Conservation (phyloP, 2,888 invertebrate genomes). For the Erebia ligea region DNA sequence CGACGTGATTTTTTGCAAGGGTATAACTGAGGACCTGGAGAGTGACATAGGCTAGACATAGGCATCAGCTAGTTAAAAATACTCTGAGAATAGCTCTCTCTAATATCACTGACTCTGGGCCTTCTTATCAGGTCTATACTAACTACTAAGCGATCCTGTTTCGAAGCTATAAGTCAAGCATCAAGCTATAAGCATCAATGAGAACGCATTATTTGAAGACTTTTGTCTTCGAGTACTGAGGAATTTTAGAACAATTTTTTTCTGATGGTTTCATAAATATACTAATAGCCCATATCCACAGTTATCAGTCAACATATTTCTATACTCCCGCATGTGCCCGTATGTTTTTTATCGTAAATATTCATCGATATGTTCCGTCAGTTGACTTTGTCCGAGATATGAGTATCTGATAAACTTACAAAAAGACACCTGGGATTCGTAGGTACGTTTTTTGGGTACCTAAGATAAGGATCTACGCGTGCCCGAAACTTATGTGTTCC, state of each 20-base stretch:
- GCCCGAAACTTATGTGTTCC: conserved; percentile 20
- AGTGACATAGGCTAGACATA: no score
- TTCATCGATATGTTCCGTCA: conserved; percentile 39
- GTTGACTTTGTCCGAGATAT: conserved; percentile 27
- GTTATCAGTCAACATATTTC: background rate
- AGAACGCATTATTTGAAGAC: no score
- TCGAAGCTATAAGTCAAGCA: no score
- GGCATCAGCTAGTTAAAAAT: no score
- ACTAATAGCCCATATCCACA: conserved; percentile 3
- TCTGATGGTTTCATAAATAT: background rate
- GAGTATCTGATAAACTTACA: conserved; percentile 30
- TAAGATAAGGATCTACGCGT: conserved; percentile 26
- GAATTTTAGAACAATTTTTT: background rate
- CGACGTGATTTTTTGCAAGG: no score
- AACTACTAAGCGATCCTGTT: no score
- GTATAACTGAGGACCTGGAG: no score
- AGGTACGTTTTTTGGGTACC: conserved; percentile 6
- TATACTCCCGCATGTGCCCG: conserved; percentile 36
- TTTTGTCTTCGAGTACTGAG: no score
- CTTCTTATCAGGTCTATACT: no score
- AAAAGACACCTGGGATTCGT: conserved; percentile 40
- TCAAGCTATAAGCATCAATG: no score
- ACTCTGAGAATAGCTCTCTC: no score
- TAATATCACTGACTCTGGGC: no score
- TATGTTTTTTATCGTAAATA: conserved; percentile 36